phyloP scores from a whole-genome alignment of 2,888 invertebrate genomes.

The Gonocerus acuteangulatus region DNA sequence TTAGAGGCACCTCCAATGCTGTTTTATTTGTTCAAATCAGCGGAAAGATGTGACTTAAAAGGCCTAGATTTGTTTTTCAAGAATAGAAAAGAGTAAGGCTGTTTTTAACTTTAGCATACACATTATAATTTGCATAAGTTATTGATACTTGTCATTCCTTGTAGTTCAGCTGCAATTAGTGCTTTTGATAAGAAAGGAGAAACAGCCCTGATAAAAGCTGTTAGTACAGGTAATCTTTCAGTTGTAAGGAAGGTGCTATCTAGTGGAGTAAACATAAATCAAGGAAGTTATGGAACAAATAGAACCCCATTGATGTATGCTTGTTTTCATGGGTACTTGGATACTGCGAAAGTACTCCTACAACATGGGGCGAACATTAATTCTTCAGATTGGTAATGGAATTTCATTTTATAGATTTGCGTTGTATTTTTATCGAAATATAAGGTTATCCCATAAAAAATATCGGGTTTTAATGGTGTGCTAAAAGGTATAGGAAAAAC shows the following conservation, averaged over 20 bases:
- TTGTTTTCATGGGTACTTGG: slow-evolving; percentile 1
- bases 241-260: slow-evolving; percentile 19
- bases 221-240: slow-evolving; percentile 9
- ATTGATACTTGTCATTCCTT: not conserved
- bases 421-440: no score
- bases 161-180: slow-evolving; percentile 8
- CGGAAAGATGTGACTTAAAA: slow-evolving; percentile 22
- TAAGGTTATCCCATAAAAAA: no score
- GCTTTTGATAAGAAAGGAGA: slow-evolving; percentile 31
- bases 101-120: no score
- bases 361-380: slow-evolving; percentile 24
- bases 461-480: no score
- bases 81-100: slow-evolving; percentile 27
- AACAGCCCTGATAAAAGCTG: slow-evolving; percentile 31
- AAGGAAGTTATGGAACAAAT: slow-evolving; percentile 15
- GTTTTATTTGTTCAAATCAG: slow-evolving; percentile 31
- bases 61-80: slow-evolving; percentile 16
- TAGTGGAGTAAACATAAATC: slow-evolving; percentile 16
- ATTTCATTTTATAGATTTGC: not conserved
- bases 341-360: slow-evolving; percentile 1
- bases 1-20: slow-evolving; percentile 29
- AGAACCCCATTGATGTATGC: slow-evolving; percentile 24
- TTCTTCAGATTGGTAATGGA: slow-evolving; percentile 5
- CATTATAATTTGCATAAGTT: not conserved
- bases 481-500: no score